Evolutionary conservation across 92 coral and sea anemone species (phyloP), one percentile per base, ranked within the genome.

Genomic region (Heteractis magnifica): DNA sequence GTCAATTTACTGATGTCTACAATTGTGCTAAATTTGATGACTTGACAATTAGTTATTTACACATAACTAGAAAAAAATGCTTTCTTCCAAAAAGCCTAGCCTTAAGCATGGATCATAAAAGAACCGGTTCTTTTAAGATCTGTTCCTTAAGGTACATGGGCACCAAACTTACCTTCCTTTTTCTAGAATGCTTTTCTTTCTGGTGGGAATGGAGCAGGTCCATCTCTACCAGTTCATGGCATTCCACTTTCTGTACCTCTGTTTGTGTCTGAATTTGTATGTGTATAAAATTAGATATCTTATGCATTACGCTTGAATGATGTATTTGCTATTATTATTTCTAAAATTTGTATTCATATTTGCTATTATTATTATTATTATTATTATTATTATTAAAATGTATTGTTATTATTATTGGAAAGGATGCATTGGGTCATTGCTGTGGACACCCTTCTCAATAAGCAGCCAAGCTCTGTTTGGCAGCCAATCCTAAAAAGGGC

Each of bases 171-270:
- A 80, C 85, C 89, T 86, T 86, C 77, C 79, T 76, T 76, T 76
- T 81, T 9, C 26, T 77, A 10, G 83, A 71, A 87, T 87, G 87
- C 11, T 52, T 82, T 71, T 87, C 70, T 48, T 83, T 77, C 83
- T 78, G 90, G 90, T 86, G 82, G 34, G 52, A 19, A 11, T 55
- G 65, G 41, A 78, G 58, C 62, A 82, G 79, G 68, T 87, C 74
- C 90, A 83, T 87, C 23, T 49, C 50, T 11, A 83, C 58, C 19
- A 53, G 20, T 52, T 83, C 71, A 53, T 87, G 80, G 77, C 87
- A 87, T 78, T 77, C 83, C 55, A 83, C 68, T 83, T 60, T 52
- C 49, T 87, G 77, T 14, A 73, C 52, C 5, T 73, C 13, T 18
- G 16, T 65, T 53, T 53, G 13, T 65, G 41, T 65, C 34, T 65